Base-by-base conservation (phyloP, 2,888 invertebrate species). In the Ypsolopha sequella region DNA sequence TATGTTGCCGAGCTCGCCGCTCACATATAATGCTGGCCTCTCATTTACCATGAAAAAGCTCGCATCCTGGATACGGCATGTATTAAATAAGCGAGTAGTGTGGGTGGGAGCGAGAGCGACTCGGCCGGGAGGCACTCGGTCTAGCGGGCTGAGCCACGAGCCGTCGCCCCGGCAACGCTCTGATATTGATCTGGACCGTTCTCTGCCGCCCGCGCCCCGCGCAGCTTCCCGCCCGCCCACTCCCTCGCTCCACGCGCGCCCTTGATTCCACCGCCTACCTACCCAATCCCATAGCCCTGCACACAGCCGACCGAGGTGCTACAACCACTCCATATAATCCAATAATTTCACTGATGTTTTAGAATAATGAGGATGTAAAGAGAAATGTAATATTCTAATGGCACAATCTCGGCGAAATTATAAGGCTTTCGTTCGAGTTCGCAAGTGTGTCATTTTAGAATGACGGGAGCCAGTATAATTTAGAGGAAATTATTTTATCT, bases 101-200 rank as follows among this genome's bases (percentile, higher is more conserved):
- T 62, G 62, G 61, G 64, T 59, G 55, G 58, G 66, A 70, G 74
- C 74, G 77, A 81, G 80, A 84, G 86, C 82, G 24, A 4, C 24
- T 24, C 24, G 24, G 24, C 86, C 87, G 79, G 86, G 88, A 88
- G 89, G 87, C 89, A 88, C 88, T 88, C 88, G 84, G 89, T 89
- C 88, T 88, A 87, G 89, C 87, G 80, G 86, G 88, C 89, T 77
- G 79, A 84, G 88, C 86, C 86, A 85, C 88, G 74, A 81, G 89
- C 45, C 41, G 52, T 52, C 52, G 44, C 45, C 52, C 44, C 48
- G 52, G 52, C 45, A 52, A 76, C 73, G 76, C 81, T 77, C 80
- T 85, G 86, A 74, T 73, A 76, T 76, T 75, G 76, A 74, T 75
- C 75, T 76, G 75, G 74, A 70, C 84, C 86, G 84, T 85, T 84